Conservation (phyloP, 2,888 invertebrate species). For the Conchocele bisecta region DNA sequence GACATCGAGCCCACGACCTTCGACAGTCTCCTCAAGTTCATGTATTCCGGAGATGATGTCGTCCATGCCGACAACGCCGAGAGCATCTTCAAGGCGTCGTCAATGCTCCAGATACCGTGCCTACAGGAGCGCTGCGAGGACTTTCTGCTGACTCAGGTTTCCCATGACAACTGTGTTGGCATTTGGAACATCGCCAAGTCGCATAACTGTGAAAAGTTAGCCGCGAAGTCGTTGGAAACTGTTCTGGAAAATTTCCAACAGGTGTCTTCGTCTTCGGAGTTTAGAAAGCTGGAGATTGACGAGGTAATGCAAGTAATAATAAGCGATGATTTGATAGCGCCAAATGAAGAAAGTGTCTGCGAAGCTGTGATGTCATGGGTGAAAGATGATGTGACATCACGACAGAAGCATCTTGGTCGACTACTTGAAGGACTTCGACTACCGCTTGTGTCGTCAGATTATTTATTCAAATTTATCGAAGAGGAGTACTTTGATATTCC, state of each 20-base stretch:
- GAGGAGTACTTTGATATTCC: constrained; percentile 52
- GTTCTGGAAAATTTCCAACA: constrained; percentile 84
- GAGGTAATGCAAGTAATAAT: constrained; percentile 91
- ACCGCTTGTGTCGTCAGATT: constrained; percentile 70
- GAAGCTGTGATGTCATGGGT: constrained; percentile 89
- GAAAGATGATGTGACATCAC: constrained; percentile 85
- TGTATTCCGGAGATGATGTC: constrained; percentile 91
- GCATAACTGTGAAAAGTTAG: constrained; percentile 88
- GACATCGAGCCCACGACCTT: constrained; percentile 88
- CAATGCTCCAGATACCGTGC: constrained; percentile 92
- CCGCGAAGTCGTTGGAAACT: constrained; percentile 87
- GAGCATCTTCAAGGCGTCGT: constrained; percentile 88
- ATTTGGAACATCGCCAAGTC: constrained; percentile 91
- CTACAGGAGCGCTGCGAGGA: constrained; percentile 91
- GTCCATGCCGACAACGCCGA: constrained; percentile 91
- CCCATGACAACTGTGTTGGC: constrained; percentile 91
- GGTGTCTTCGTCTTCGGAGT: constrained; percentile 66
- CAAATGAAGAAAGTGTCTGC: constrained; percentile 92
- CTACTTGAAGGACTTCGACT: constrained; percentile 72
- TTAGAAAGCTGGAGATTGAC: constrained; percentile 86
- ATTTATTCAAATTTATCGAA: constrained; percentile 65
- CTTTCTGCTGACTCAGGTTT: constrained; percentile 88
- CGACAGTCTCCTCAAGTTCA: constrained; percentile 90
- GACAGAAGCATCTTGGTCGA: constrained; percentile 83
- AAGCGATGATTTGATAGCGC: constrained; percentile 92